phyloP scores from a whole-genome alignment of 2,888 invertebrate genomes.

The Agrochola macilenta region DNA sequence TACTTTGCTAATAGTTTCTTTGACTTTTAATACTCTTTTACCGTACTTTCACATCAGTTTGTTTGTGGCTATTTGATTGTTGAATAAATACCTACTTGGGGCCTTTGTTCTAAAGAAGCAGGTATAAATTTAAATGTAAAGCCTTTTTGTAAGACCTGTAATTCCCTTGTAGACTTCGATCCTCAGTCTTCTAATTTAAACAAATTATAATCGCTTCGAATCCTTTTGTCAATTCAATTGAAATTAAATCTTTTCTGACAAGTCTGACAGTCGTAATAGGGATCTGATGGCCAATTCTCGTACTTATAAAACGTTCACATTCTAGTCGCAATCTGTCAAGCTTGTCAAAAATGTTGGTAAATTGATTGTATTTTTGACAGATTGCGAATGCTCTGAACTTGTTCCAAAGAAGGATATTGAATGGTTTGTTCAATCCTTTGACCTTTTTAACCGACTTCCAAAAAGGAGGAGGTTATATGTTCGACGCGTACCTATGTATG shows the following conservation, averaged over 20 bases:
- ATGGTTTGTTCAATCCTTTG: constrained; percentile 8
- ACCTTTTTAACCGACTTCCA: constrained; percentile 33
- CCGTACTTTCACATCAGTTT: neutral
- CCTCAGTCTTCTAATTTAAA: constrained; percentile 25
- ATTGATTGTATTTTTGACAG: no score
- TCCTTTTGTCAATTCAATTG: constrained; percentile 41
- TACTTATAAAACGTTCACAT: no score
- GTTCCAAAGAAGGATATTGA: constrained; percentile 20
- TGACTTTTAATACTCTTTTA: neutral
- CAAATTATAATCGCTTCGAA: constrained; percentile 43
- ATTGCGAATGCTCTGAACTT: no score
- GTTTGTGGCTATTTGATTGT: neutral
- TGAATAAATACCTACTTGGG: neutral
- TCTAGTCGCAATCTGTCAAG: no score
- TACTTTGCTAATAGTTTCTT: constrained; percentile 5
- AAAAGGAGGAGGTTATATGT: no score
- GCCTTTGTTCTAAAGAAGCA: no score
- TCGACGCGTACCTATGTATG: no score
- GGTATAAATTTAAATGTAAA: no score
- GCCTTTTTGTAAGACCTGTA: neutral
- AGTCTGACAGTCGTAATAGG: constrained; percentile 31
- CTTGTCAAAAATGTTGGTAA: no score
- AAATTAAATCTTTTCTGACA: constrained; percentile 38
- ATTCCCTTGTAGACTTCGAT: neutral
- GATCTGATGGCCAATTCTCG: no score